Percentiles rank a stretch among this genome's conserved stretches.
phyloP scores from a whole-genome alignment of 1,140 invertebrate genomes.

The Achatina immaculata region DNA sequence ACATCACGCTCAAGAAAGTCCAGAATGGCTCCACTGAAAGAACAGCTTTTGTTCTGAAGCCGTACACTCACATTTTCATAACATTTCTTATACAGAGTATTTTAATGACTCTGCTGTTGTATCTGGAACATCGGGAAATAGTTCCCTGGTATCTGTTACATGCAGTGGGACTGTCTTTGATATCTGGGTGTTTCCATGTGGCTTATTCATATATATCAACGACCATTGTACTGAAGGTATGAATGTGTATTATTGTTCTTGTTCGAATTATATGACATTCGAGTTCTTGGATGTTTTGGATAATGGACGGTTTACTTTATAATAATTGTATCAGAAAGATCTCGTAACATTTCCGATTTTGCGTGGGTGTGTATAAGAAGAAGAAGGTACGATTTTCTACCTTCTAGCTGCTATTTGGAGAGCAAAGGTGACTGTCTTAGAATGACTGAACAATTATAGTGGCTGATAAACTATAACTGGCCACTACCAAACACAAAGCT shows the following conservation, averaged over 20 bases:
- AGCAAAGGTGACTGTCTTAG: too few species aligned
- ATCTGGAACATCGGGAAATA: not conserved
- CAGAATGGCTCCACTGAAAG: not conserved
- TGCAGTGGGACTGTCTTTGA: not conserved
- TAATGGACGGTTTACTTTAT: too few species aligned
- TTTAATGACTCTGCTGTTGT: not conserved
- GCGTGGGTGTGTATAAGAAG: not conserved
- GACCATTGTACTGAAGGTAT: constrained; percentile 39
- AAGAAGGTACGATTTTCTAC: too few species aligned
- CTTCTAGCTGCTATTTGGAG: too few species aligned
- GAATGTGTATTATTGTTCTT: not conserved
- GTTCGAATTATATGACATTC: not conserved
- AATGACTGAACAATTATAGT: too few species aligned
- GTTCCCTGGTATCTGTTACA: not conserved
- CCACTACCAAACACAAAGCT: too few species aligned
- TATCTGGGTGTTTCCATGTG: constrained; percentile 43
- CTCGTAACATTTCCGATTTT: not conserved
- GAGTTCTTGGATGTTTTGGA: too few species aligned
- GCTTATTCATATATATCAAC: constrained; percentile 48
- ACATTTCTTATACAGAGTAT: not conserved
- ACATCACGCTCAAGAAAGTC: constrained; percentile 34
- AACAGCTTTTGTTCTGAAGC: not conserved
- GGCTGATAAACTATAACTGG: too few species aligned
- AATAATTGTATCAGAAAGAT: too few species aligned
- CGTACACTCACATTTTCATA: not conserved